These are phyloP conservation scores for Cepphus grylle DNA, from an alignment of 2,113 vertebrate genomes.

Conservation along the genomic window DNA sequence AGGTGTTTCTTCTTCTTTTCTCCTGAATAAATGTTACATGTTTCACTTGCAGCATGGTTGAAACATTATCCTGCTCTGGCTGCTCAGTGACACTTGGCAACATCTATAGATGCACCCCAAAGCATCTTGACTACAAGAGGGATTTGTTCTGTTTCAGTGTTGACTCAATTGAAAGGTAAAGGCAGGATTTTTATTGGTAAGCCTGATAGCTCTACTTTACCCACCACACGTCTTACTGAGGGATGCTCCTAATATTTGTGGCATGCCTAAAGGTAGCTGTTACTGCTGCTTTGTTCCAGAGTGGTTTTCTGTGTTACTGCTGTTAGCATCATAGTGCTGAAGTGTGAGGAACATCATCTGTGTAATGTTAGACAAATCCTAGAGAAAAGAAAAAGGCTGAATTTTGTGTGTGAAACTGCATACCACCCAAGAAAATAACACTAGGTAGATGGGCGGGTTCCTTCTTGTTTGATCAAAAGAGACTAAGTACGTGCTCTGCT, in stretches of 20 bases:
- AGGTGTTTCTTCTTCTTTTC: background rate
- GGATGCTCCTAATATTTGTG: background rate
- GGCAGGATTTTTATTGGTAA: background rate
- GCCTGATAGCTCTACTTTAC: background rate
- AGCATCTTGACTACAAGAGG: constrained; percentile 69
- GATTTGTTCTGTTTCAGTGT: constrained; percentile 73
- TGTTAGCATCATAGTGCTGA: background rate
- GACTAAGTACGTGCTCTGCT: background rate
- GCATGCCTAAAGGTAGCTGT: background rate
- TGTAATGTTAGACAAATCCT: background rate
- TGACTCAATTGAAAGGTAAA: constrained; percentile 72
- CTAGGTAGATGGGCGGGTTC: background rate
- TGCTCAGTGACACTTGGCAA: constrained; percentile 62
- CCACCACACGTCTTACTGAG: fast-evolving
- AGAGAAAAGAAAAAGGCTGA: background rate
- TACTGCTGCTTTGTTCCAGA: background rate
- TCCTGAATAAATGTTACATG: fast-evolving
- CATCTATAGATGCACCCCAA: constrained; percentile 70
- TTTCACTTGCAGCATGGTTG: constrained; percentile 51
- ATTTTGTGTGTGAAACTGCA: background rate
- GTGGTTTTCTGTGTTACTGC: background rate
- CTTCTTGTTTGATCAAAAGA: background rate
- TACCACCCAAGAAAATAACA: background rate
- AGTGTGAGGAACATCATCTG: background rate
- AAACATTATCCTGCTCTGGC: constrained; percentile 65